Evolutionary conservation across 2,113 vertebrate species (phyloP).

Genomic region (Sceloporus undulatus): DNA sequence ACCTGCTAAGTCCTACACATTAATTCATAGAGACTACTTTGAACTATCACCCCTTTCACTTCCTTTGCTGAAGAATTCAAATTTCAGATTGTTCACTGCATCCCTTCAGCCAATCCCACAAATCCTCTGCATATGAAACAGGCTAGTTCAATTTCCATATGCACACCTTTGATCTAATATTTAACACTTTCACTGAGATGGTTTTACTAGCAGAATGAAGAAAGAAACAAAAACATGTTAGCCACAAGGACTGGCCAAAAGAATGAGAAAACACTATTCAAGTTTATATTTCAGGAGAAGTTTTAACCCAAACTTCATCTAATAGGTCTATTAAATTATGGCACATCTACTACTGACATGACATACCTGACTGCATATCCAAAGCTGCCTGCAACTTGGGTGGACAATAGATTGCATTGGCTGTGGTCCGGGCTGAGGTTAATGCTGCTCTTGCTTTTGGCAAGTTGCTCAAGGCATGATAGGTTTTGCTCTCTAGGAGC

Average conservation of each 20-base stretch:
- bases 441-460: constrained; percentile 98
- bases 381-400: constrained; percentile 97
- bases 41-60: too few relatives aligned
- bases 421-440: constrained; percentile 97
- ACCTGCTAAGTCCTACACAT: neutral
- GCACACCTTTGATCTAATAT: neutral
- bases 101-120: neutral
- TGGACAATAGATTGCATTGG: constrained; percentile 98
- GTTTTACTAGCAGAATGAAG: neutral
- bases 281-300: neutral
- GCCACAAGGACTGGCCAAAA: neutral
- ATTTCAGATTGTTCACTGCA: neutral
- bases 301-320: neutral
- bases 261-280: neutral
- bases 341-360: accelerated
- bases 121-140: neutral
- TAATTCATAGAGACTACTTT: neutral
- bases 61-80: neutral
- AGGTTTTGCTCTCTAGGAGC: constrained; percentile 98
- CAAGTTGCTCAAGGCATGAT: constrained; percentile 97
- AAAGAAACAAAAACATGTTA: neutral
- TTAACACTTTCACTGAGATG: neutral
- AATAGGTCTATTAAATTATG: neutral
- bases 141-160: neutral
- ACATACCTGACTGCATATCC: constrained; percentile 98